Percentiles rank a stretch among this genome's conserved stretches.
Conservation (phyloP, 2,113 vertebrate genomes). For the Phoxinus phoxinus region DNA sequence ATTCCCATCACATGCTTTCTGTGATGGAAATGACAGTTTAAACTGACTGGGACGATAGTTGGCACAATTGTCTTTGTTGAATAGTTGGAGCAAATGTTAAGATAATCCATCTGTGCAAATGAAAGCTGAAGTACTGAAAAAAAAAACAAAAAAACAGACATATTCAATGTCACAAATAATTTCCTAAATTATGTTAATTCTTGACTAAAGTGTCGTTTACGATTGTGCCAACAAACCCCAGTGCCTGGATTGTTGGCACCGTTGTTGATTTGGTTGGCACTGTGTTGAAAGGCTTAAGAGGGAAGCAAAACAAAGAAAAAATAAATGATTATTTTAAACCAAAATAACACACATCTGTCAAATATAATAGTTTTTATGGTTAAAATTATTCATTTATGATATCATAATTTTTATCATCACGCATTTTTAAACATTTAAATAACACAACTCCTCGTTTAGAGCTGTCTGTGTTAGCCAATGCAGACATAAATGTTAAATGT, state of each 20-base stretch:
- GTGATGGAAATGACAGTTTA: not conserved
- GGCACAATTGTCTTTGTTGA: not conserved
- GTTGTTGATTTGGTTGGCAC: not conserved
- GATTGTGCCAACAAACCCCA: not conserved
- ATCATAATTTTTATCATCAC: not conserved
- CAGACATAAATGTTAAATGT: not conserved
- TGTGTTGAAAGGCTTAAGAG: not conserved
- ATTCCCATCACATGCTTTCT: not conserved
- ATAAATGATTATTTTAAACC: not conserved
- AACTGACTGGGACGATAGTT: not conserved
- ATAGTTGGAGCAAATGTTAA: not conserved
- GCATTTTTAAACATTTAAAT: not conserved
- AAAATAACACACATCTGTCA: not conserved
- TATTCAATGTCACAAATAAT: not conserved
- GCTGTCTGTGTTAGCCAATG: not conserved
- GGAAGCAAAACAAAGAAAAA: not conserved
- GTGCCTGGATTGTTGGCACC: not conserved
- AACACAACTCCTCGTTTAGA: not conserved
- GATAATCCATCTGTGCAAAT: not conserved
- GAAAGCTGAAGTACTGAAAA: not conserved
- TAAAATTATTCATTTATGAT: not conserved
- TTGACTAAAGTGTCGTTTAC: not conserved
- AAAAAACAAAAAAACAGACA: not conserved
- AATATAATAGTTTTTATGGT: not conserved
- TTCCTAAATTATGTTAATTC: conserved; percentile 16